Evolutionary conservation across 2,113 vertebrate species (phyloP), one percentile per base, ranked within the genome.

Genomic region (Callionymus lyra): DNA sequence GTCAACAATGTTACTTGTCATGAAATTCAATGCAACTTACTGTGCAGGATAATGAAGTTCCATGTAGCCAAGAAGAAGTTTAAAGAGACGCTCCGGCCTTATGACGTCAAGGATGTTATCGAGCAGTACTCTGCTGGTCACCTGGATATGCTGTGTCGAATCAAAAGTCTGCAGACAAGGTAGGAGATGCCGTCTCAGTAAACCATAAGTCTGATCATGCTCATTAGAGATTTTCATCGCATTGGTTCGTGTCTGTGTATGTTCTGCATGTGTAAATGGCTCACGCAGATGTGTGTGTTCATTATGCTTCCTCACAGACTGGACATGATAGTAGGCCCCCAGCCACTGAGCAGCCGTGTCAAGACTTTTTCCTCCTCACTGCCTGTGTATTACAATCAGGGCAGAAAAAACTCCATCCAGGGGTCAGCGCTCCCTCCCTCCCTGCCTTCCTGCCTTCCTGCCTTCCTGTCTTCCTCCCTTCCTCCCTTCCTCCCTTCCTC

Each of bases 51-150:
- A 56, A 97, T 98, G 93, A 97, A 97, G 80, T 98, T 98, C 62
- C 93, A 97, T 6, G 91, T 98, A 34, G 94, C 94, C 60, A 97
- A 98, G 76, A 89, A 92, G 51, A 98, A 97, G 71, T 97, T 97
- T 54, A 98, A 97, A 59, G 93, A 98, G 83, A 98, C 93, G 0
- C 70, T 98, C 62, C 90, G 93, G 32, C 93, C 94, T 0, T 98
- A 97, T 15, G 94, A 98, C 53, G 94, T 98, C 49, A 98, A 98
- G 82, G 94, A 98, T 56, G 94, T 98, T 54, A 98, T 97, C 39
- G 93, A 98, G 72, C 94, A 97, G 70, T 98, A 97, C 74, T 98
- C 94, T 31, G 93, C 94, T 1, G 94, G 93, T 16, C 93, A 97
- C 38, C 70, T 98, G 70, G 94, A 98, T 80, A 98, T 98, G 94